These are phyloP conservation scores for Hirtodrosophila trivittata DNA, from an alignment of 2,888 invertebrate species.

Conservation along the genomic window DNA sequence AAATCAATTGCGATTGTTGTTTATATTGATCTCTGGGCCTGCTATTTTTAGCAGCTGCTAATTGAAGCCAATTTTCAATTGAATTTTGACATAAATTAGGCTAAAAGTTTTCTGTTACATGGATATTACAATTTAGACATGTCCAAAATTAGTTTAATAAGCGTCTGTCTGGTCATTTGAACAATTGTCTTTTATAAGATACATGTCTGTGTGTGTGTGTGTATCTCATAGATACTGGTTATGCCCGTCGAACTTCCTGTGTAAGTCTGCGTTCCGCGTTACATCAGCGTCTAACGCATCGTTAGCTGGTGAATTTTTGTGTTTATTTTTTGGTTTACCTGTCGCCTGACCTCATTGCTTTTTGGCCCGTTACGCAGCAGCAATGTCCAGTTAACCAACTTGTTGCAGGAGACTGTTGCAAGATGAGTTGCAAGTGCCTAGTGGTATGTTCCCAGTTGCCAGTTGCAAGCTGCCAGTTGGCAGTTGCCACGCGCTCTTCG, in stretches of 20 bases:
- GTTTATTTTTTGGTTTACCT: conserved; percentile 4
- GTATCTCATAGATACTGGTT: conserved; percentile 23
- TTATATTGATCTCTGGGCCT: conserved; percentile 14
- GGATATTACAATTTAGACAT: not conserved
- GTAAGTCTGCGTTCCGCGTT: conserved; percentile 40
- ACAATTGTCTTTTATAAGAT: not conserved
- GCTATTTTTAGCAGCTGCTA: conserved; percentile 29
- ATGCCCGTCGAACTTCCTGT: conserved; percentile 35
- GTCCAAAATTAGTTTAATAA: conserved; percentile 27
- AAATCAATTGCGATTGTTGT: conserved; percentile 17
- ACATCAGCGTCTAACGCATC: conserved; percentile 61
- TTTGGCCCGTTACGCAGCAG: conserved; percentile 47
- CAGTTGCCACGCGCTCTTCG: conserved; percentile 33
- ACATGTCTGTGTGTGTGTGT: conserved; percentile 1
- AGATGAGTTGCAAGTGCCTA: conserved; percentile 9
- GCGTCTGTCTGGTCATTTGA: conserved; percentile 5
- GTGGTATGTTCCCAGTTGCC: not conserved
- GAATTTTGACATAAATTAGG: conserved; percentile 33
- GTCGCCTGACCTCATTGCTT: conserved; percentile 65
- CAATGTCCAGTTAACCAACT: conserved; percentile 72
- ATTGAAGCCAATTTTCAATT: conserved; percentile 27
- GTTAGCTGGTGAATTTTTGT: conserved; percentile 49
- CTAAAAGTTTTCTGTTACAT: conserved; percentile 20
- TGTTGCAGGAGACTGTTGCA: conserved; percentile 53
- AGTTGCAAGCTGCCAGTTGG: conserved; percentile 4